Base-by-base conservation (phyloP, 2,113 vertebrate species). In the Australoheros scitulus region DNA sequence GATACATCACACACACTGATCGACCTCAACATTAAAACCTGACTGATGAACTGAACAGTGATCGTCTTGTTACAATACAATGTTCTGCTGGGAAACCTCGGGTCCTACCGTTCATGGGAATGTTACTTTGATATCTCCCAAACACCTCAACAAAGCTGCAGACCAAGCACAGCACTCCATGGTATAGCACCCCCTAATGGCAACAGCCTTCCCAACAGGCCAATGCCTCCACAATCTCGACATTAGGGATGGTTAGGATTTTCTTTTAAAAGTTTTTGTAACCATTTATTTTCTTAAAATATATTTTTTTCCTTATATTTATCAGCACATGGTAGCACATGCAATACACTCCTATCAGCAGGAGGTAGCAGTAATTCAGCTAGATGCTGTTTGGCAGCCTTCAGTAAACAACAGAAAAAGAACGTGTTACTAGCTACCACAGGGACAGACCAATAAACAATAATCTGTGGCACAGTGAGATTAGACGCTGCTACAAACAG, bases 251-350 rank as follows among this genome's bases (percentile, higher is more conserved):
- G 56, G 56, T 22, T 57, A 24, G 3, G 15, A 47, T 20, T 52
- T 56, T 56, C n/a, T 47, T 26, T 17, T 17, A 4, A 29, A 47
- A 22, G 38, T 63, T 64, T 4, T 64, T 68, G 22, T 50, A 50
- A 29, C 24, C 10, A 24, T 47, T 68, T 26, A 17, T 0, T 17
- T 29, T 29, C 29, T 29, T 29, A 29, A 29, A 10, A 50, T 26
- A 50, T 13, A 32, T 70, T 52, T 68, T 2, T 47, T 13, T 0
- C 15, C 43, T 0, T 26, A 18, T 24, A 20, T 68, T 7, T 68
- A 29, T 14, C 18, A 47, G 41, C 26, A 38, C 41, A 68, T 18
- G 41, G 26, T 20, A 13, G 29, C 10, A 70, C 10, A 70, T 29
- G 43, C 11, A 70, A 70, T 13, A 11, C 43, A 26, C 29, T 17